phyloP scores from a whole-genome alignment of 2,888 invertebrate species.

The Galerucella pusilla region DNA sequence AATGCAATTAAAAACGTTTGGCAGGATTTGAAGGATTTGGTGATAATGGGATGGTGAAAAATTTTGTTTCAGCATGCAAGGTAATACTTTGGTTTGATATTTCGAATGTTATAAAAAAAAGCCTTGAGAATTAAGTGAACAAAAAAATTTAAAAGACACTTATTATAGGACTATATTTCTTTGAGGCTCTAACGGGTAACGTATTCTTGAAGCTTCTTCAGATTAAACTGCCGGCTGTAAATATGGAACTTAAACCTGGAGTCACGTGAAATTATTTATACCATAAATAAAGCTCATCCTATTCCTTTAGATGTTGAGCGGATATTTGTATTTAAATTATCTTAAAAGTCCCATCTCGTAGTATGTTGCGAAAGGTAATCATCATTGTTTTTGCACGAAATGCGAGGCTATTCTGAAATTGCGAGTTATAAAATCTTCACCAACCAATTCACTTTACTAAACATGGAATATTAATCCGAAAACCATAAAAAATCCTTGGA shows the following conservation, averaged over 20 bases:
- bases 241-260: too few relatives aligned
- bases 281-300: neutral
- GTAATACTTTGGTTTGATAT: too few relatives aligned
- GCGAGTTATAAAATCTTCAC: neutral
- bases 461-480: neutral
- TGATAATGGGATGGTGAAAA: neutral
- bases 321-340: neutral
- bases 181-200: too few relatives aligned
- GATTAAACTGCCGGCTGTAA: too few relatives aligned
- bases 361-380: neutral
- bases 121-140: too few relatives aligned
- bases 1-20: constrained; percentile 25
- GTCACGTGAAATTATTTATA: too few relatives aligned
- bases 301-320: neutral
- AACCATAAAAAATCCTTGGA: neutral
- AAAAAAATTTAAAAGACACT: too few relatives aligned
- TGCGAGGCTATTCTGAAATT: neutral
- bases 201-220: too few relatives aligned
- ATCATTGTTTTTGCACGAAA: neutral
- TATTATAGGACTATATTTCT: too few relatives aligned
- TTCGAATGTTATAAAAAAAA: too few relatives aligned
- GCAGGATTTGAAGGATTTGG: neutral
- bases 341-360: neutral
- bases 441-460: neutral
- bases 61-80: neutral